Conservation (phyloP, 35 echinoderm and acorn worm genomes). For the Lytechinus variegatus region DNA sequence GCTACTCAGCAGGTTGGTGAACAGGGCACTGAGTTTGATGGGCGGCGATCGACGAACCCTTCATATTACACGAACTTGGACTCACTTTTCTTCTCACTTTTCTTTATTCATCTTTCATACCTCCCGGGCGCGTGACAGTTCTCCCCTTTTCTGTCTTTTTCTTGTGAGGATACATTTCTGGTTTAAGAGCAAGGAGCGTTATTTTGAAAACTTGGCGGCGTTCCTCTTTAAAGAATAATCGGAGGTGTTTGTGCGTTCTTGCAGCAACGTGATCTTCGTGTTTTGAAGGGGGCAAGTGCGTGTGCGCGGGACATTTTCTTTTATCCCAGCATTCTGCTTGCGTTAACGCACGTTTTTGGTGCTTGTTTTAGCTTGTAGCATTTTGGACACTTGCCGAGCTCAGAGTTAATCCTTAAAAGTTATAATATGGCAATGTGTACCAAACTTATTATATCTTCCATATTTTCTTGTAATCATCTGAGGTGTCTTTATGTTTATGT, state of each 20-base stretch:
- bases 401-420: not conserved
- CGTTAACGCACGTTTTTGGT: not conserved
- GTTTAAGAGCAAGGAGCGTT: not conserved
- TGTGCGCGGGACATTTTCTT: not conserved
- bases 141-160: not conserved
- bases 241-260: not conserved
- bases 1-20: not conserved
- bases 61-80: constrained; percentile 3
- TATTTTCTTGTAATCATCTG: not conserved
- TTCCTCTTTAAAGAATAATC: not conserved
- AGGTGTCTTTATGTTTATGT: not conserved
- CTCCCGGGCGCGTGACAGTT: not conserved
- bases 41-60: not conserved
- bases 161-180: constrained; percentile 15
- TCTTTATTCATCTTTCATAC: not conserved
- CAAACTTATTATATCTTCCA: constrained; percentile 1
- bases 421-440: not conserved
- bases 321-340: not conserved
- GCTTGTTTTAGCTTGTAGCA: not conserved
- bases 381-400: not conserved
- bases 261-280: not conserved
- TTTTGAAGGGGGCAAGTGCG: not conserved
- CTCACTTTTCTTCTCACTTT: constrained; percentile 12
- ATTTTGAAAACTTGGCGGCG: constrained; percentile 17
- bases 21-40: not conserved